Conservation (phyloP, 2,797 vertebrate species). For the Gallinago stenura region DNA sequence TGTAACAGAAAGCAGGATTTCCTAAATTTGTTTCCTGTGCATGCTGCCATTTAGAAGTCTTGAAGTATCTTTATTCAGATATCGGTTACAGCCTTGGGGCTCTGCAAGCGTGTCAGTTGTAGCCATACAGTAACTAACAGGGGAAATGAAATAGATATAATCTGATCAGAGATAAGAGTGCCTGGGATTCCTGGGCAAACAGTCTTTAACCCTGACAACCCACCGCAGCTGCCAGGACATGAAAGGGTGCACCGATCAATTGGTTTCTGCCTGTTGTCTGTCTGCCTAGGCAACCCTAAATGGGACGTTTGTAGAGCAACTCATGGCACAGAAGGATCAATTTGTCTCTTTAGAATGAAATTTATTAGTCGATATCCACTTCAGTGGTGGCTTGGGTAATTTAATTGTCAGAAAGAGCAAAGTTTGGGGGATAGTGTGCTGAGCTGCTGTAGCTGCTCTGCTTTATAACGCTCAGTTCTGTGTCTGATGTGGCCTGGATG, state of each 20-base stretch:
- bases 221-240: constrained; percentile 16
- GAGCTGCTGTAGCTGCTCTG: background rate
- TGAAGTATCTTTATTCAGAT: constrained; percentile 75
- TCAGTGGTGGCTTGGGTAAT: background rate
- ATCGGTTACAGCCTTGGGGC: constrained; percentile 75
- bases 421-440: background rate
- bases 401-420: background rate
- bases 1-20: constrained; percentile 82
- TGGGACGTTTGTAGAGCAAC: background rate
- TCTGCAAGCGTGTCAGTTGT: constrained; percentile 47
- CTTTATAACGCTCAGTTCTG: background rate
- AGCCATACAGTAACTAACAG: constrained; percentile 70
- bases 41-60: constrained; percentile 46
- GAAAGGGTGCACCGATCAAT: constrained; percentile 11
- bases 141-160: constrained; percentile 74
- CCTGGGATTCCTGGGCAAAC: constrained; percentile 46
- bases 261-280: background rate
- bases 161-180: constrained; percentile 73
- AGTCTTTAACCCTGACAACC: constrained; percentile 38
- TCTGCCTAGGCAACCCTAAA: background rate
- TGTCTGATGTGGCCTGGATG: background rate
- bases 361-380: constrained; percentile 51
- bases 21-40: constrained; percentile 82
- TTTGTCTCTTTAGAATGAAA: constrained; percentile 57
- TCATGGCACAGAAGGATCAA: constrained; percentile 31